These are phyloP conservation scores for Porites australiensis DNA, from an alignment of 64 coral and sea anemone genomes.

Conservation along the genomic window DNA sequence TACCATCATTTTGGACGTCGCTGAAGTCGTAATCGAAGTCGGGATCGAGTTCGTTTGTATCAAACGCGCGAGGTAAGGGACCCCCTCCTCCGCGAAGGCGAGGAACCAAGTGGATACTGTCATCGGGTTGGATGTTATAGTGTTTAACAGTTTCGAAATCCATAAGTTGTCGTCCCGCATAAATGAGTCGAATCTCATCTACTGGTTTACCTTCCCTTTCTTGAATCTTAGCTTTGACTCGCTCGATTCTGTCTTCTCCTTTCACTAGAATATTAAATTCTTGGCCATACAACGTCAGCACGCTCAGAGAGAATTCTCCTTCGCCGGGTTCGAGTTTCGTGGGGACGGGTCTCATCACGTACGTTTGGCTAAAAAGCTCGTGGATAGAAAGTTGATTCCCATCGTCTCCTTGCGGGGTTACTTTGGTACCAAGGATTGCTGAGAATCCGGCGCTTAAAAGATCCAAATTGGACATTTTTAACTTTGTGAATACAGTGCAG, in stretches of 20 bases:
- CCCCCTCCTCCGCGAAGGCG: constrained; percentile 7
- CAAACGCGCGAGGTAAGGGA: neutral
- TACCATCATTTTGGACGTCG: constrained; percentile 58
- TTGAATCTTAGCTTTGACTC: constrained; percentile 42
- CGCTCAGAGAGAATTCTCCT: neutral
- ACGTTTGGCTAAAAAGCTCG: constrained; percentile 40
- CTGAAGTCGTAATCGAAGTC: constrained; percentile 71
- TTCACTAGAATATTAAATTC: neutral
- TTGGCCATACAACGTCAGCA: neutral
- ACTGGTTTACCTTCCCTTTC: constrained; percentile 6
- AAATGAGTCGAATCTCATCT: constrained; percentile 37
- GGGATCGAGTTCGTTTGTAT: constrained; percentile 62
- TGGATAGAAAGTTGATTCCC: neutral
- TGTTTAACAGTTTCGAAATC: constrained; percentile 13
- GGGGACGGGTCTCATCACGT: neutral
- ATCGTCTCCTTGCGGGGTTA: neutral
- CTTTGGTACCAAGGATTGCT: constrained; percentile 13
- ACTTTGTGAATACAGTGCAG: neutral
- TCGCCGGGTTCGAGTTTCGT: too few relatives aligned
- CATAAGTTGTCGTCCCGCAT: neutral
- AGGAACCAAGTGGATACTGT: constrained; percentile 17
- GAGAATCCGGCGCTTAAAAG: constrained; percentile 43
- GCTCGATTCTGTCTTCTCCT: neutral
- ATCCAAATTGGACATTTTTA: constrained; percentile 45
- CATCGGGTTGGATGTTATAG: constrained; percentile 8